phyloP scores from a whole-genome alignment of 1,140 invertebrate genomes.

The Neodiprion pinetum region DNA sequence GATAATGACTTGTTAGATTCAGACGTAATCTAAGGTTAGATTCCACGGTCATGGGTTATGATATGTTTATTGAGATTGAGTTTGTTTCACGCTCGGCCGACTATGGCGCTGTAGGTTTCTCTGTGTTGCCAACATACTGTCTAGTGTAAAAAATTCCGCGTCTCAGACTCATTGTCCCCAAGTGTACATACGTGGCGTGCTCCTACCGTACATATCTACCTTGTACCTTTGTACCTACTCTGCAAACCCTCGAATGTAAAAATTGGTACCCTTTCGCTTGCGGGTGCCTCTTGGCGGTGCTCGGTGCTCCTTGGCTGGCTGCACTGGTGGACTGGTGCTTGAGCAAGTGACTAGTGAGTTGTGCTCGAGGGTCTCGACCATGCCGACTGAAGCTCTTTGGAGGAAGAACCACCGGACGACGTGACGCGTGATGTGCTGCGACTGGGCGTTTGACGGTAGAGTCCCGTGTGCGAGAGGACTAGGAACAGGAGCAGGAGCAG shows the following conservation, averaged over 20 bases:
- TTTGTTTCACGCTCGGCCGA: too few relatives aligned
- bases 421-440: neutral
- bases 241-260: conserved; percentile 27
- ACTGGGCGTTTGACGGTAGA: neutral
- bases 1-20: too few relatives aligned
- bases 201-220: too few relatives aligned
- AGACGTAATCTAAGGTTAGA: too few relatives aligned
- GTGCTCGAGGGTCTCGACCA: conserved; percentile 48
- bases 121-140: too few relatives aligned
- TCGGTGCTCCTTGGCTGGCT: conserved; percentile 38
- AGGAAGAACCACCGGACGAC: neutral
- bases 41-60: too few relatives aligned
- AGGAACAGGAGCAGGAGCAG: conserved; percentile 28
- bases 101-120: too few relatives aligned
- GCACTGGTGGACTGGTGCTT: conserved; percentile 35
- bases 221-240: neutral
- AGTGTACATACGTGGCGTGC: too few relatives aligned
- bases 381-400: conserved; percentile 16
- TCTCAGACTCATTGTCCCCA: too few relatives aligned
- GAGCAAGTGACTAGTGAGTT: conserved; percentile 54
- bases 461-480: neutral
- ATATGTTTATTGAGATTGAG: too few relatives aligned
- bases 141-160: too few relatives aligned
- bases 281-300: conserved; percentile 50
- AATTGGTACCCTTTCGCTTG: conserved; percentile 48